Conservation (phyloP, 1,140 invertebrate species). For the Muscidifurax raptorellus region DNA sequence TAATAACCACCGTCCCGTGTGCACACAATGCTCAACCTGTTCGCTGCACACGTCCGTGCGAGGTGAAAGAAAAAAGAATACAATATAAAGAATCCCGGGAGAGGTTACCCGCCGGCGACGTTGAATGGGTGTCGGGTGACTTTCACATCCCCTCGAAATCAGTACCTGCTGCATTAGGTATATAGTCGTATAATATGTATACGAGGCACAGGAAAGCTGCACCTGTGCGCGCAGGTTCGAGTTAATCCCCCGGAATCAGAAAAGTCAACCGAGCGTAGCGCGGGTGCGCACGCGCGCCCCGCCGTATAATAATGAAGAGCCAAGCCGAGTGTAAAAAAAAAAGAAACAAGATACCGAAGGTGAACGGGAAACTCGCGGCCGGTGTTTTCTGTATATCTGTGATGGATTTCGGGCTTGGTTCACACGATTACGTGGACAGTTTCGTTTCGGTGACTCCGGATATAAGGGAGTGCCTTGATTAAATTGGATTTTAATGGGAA, state of each 20-base stretch:
- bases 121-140: constrained; percentile 44
- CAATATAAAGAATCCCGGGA: constrained; percentile 4
- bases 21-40: constrained; percentile 28
- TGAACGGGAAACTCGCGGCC: constrained; percentile 28
- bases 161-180: neutral
- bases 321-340: neutral
- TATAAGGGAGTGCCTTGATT: neutral
- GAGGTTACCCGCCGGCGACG: constrained; percentile 6
- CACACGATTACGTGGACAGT: constrained; percentile 34
- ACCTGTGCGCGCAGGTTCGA: neutral
- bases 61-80: neutral
- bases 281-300: neutral
- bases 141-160: constrained; percentile 45
- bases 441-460: constrained; percentile 8
- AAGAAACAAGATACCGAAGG: neutral
- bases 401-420: constrained; percentile 1
- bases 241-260: constrained; percentile 37
- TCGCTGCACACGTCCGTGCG: neutral
- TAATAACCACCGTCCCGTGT: neutral
- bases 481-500: neutral
- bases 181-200: too few relatives aligned
- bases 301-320: neutral
- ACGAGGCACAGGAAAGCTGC: neutral
- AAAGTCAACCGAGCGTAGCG: constrained; percentile 30
- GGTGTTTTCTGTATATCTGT: neutral